Conservation (phyloP, 2,888 invertebrate species). For the Cephus pulcher region DNA sequence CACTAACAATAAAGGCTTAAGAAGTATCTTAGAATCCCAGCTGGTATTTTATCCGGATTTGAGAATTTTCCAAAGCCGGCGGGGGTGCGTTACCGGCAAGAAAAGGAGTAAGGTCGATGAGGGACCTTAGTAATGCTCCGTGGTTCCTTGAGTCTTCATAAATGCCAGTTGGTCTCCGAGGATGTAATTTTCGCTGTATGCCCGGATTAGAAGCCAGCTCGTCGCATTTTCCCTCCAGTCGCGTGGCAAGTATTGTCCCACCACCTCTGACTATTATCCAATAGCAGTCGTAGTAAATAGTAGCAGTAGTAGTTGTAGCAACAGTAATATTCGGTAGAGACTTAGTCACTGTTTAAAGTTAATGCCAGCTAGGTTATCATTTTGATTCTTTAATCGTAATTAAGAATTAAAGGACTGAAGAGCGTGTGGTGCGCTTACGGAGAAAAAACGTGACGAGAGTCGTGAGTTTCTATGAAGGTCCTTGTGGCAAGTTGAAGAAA, state of each 20-base stretch:
- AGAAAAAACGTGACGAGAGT: background rate
- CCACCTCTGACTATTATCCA: background rate
- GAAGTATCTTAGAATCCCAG: background rate
- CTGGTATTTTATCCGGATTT: background rate
- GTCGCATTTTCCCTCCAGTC: constrained; percentile 20
- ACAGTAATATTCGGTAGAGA: background rate
- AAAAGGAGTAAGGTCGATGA: constrained; percentile 15
- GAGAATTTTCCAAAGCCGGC: background rate
- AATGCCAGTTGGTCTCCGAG: constrained; percentile 49
- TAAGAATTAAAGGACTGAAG: background rate
- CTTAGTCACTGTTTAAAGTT: background rate
- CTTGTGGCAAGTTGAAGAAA: background rate
- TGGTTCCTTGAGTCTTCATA: constrained; percentile 29
- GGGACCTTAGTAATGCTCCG: constrained; percentile 33
- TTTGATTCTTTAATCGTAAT: background rate
- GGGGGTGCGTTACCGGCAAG: background rate
- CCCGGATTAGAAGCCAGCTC: constrained; percentile 56
- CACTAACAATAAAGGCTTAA: background rate
- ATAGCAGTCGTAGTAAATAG: background rate
- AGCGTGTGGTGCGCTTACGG: background rate
- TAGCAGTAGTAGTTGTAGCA: background rate
- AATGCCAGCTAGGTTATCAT: background rate
- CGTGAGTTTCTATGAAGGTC: background rate
- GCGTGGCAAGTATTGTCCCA: constrained; percentile 12
- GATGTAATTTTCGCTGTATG: constrained; percentile 61